Evolutionary conservation across 2,888 invertebrate species (phyloP).

Genomic region (Iselma pallidipennis): DNA sequence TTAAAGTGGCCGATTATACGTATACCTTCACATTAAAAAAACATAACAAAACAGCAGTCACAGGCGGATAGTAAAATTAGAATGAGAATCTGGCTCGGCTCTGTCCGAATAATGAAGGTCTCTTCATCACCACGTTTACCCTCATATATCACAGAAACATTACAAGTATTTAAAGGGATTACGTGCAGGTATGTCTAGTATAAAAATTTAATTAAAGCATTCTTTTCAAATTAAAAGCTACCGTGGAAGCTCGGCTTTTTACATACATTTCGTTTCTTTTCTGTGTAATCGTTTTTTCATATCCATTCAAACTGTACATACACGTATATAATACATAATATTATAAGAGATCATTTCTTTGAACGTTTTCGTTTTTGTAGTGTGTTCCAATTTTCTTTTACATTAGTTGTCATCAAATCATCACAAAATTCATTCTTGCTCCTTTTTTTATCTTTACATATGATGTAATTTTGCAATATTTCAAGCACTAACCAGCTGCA

Average conservation of each 20-base stretch:
- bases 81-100: background rate
- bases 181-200: conserved; percentile 21
- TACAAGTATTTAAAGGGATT: conserved; percentile 1
- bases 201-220: conserved; percentile 41
- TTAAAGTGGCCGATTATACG: background rate
- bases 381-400: background rate
- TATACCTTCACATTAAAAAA: background rate
- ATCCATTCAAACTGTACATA: too few species aligned
- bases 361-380: background rate
- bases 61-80: background rate
- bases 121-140: conserved; percentile 1
- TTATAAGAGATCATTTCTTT: background rate
- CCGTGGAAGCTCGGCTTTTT: conserved; percentile 17
- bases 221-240: conserved; percentile 33
- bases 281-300: conserved; percentile 5
- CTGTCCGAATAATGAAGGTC: background rate
- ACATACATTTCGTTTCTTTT: conserved; percentile 8
- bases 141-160: conserved; percentile 1
- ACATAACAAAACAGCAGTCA: background rate
- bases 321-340: background rate
- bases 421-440: background rate
- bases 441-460: background rate
- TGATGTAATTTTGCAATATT: background rate
- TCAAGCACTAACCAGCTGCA: too few species aligned
- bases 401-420: background rate